A percentile compares a stretch with the other conserved stretches of the same genome.
These are phyloP conservation scores for Trigoniulus corallinus DNA, from an alignment of 1,140 invertebrate genomes.

Conservation along the genomic window DNA sequence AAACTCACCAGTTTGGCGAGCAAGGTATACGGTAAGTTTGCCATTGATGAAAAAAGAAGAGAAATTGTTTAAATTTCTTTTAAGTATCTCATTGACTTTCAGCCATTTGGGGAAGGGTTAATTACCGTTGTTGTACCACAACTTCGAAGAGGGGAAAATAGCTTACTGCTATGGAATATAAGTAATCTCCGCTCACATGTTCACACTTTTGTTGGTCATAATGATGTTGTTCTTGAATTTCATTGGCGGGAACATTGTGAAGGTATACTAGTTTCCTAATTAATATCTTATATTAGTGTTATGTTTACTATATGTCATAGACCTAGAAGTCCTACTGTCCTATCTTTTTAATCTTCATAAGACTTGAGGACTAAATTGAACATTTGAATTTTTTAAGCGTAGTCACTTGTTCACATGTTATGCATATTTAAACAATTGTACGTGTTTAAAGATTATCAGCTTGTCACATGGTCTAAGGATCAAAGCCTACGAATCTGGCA, in stretches of 20 bases:
- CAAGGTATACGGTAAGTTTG: conserved; percentile 73
- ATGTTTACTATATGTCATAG: too few species aligned
- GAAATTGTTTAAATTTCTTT: conserved; percentile 3
- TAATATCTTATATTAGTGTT: too few species aligned
- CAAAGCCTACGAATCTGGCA: conserved; percentile 79
- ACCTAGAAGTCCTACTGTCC: too few species aligned
- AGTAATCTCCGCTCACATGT: conserved; percentile 47
- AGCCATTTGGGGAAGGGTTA: conserved; percentile 82
- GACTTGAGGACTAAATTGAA: too few species aligned
- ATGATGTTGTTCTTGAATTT: conserved; percentile 86
- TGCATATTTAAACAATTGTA: too few species aligned
- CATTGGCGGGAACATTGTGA: conserved; percentile 53
- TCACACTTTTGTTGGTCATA: conserved; percentile 78
- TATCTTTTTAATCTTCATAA: too few species aligned
- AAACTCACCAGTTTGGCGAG: conserved; percentile 80
- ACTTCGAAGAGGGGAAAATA: conserved; percentile 58
- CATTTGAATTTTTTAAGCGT: too few species aligned
- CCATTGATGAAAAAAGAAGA: neutral
- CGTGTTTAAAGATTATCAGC: conserved; percentile 43
- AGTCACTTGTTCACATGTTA: too few species aligned
- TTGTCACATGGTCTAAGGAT: conserved; percentile 93
- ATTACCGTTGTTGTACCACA: conserved; percentile 76
- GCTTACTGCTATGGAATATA: conserved; percentile 62
- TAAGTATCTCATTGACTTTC: conserved; percentile 10
- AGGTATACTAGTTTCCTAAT: conserved; percentile 23